These are phyloP conservation scores for Drosophila pseudotalamancana DNA, from an alignment of 2,888 invertebrate species.

Conservation along the genomic window DNA sequence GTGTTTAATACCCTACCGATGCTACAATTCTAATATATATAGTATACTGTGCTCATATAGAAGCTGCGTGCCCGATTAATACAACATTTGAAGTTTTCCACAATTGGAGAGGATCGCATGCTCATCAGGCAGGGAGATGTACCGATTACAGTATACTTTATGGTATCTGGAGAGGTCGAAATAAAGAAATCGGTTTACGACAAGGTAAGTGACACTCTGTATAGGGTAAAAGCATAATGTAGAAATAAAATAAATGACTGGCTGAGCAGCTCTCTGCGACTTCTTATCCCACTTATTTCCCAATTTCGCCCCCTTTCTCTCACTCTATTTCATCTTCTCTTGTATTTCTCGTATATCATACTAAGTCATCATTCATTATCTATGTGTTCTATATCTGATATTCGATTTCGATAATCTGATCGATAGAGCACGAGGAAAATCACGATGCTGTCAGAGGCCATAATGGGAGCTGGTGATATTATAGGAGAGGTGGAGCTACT, in stretches of 20 bases:
- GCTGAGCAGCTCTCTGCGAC: too few relatives aligned
- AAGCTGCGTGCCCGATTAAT: conserved; percentile 87
- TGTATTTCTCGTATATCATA: too few relatives aligned
- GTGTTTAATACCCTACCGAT: not conserved
- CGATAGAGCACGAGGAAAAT: conserved; percentile 16
- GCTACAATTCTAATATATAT: not conserved
- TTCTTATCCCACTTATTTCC: too few relatives aligned
- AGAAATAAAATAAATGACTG: too few relatives aligned
- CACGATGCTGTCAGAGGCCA: conserved; percentile 56
- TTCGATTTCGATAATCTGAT: not conserved
- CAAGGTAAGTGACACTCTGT: conserved; percentile 68
- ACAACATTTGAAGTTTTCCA: conserved; percentile 87
- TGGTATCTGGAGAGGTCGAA: conserved; percentile 87
- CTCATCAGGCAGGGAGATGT: conserved; percentile 88
- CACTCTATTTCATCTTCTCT: too few relatives aligned
- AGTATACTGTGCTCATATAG: conserved; percentile 78
- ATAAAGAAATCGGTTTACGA: conserved; percentile 71
- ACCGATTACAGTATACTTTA: conserved; percentile 88
- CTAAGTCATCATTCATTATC: too few relatives aligned
- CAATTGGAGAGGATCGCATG: conserved; percentile 86
- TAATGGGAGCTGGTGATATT: conserved; percentile 78
- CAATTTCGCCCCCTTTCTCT: too few relatives aligned
- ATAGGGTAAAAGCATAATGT: too few relatives aligned
- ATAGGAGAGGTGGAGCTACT: conserved; percentile 80
- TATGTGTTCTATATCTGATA: too few relatives aligned